Base-by-base conservation (phyloP, 2,113 vertebrate genomes). In the Mionectes macconnelli region DNA sequence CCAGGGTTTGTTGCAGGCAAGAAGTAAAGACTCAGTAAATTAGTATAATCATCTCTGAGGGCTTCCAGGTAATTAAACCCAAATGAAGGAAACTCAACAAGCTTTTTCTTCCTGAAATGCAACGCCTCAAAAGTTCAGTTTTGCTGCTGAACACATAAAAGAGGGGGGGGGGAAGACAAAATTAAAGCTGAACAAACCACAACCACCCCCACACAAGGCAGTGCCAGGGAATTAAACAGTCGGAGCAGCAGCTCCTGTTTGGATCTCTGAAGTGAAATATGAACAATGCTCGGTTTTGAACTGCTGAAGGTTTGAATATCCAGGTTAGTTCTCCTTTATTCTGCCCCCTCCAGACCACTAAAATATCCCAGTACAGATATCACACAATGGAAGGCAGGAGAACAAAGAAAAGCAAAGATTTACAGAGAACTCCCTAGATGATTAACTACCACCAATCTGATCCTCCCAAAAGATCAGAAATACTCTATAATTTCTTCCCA, bases 391-490 rank as follows among this genome's bases (percentile, higher is more conserved):
- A 67, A 84, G 23, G 25, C 2, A 33, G 42, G 28, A 50, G 40
- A 79, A 30, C 5, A 66, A 73, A 70, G 30, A 42, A 28, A 57
- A 60, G 47, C 23, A 14, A 14, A 45, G 6, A 60, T 10, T 28
- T 6, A 12, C 0, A 3, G 17, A 35, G 20, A 44, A 19, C 2
- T 50, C 27, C 28, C 22, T 2, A 11, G 30, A 4, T 22, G 33
- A 47, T 14, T 2, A 19, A 35, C 35, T 49, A n/a, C 21, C 9
- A 69, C n/a, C 7, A 27, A 9, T 2, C 24, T 33, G 20, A 23
- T 6, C 45, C 27, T 44, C 35, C 47, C 22, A 49, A 69, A 42
- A 25, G 23, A 50, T 6, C 39, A 56, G 28, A 24, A 68, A 84
- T 3, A 28, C 14, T 9, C 27, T 2, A 0, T 14, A 12, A 25